These are phyloP conservation scores for Chloropsis cyanopogon DNA, from an alignment of 2,113 vertebrate species.

Conservation along the genomic window DNA sequence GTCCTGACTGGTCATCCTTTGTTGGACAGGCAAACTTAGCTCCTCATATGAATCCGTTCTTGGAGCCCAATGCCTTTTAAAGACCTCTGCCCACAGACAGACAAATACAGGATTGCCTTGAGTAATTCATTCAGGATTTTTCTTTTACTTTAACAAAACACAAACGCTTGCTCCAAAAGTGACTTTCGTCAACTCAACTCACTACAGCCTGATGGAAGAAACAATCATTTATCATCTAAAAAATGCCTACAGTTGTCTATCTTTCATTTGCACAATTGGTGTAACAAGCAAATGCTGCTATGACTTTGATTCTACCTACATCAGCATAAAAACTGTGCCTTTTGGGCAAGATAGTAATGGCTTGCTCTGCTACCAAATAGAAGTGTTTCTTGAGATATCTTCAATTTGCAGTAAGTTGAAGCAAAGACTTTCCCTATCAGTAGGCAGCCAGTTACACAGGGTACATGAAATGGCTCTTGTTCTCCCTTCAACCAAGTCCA, in stretches of 20 bases:
- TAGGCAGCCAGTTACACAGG: background rate
- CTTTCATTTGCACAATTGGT: background rate
- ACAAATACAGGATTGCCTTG: background rate
- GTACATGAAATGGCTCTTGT: background rate
- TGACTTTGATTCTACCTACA: background rate
- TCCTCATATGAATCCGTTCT: fast-evolving
- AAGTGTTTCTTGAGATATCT: background rate
- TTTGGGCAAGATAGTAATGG: background rate
- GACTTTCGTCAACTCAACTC: background rate
- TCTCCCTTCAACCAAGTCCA: background rate
- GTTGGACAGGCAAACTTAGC: background rate
- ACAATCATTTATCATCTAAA: background rate
- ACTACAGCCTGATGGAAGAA: background rate
- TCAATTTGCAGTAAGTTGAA: background rate
- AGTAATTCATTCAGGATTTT: background rate
- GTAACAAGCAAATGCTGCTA: background rate
- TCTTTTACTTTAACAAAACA: background rate
- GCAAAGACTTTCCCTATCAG: background rate
- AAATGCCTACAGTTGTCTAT: background rate
- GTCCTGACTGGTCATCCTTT: background rate
- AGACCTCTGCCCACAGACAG: background rate
- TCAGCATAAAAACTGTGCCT: background rate
- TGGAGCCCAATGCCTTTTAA: background rate
- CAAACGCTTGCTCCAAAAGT: background rate
- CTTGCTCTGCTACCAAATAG: background rate